phyloP scores from a whole-genome alignment of 2,113 vertebrate genomes.

The Laticauda colubrina region DNA sequence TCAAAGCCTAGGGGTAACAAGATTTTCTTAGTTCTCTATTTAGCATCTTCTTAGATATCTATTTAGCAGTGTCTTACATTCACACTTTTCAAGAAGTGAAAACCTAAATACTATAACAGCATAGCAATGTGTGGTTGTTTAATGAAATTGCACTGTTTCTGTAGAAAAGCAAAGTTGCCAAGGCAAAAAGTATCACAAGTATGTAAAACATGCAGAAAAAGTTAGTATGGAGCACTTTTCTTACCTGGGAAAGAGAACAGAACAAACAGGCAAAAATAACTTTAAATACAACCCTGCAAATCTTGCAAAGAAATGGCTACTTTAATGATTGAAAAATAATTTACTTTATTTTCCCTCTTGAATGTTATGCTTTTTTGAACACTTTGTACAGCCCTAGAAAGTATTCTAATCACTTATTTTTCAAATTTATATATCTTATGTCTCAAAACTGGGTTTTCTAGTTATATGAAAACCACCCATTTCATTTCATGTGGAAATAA shows the following conservation, averaged over 20 bases:
- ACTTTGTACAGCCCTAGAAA: not conserved
- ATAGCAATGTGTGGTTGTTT: conserved; percentile 17
- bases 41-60: not conserved
- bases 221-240: not conserved
- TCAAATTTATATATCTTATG: not conserved
- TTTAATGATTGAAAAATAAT: not conserved
- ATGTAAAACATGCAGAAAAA: not conserved
- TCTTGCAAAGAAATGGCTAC: not conserved
- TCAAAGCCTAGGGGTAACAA: not conserved
- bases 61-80: conserved; percentile 16
- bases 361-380: not conserved
- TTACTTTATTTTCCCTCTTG: not conserved
- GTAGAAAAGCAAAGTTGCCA: conserved; percentile 19
- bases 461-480: not conserved
- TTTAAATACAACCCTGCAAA: not conserved
- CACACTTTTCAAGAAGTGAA: conserved; percentile 12
- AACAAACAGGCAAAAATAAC: not conserved
- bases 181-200: not conserved
- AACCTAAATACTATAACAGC: conserved; percentile 26
- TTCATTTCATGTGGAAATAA: conserved; percentile 6
- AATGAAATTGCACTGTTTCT: not conserved
- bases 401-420: not conserved
- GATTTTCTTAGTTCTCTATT: not conserved
- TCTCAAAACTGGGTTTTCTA: not conserved
- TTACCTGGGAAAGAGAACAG: not conserved